Evolutionary conservation across 1,140 invertebrate genomes (phyloP).

Genomic region (Sitodiplosis mosellana): DNA sequence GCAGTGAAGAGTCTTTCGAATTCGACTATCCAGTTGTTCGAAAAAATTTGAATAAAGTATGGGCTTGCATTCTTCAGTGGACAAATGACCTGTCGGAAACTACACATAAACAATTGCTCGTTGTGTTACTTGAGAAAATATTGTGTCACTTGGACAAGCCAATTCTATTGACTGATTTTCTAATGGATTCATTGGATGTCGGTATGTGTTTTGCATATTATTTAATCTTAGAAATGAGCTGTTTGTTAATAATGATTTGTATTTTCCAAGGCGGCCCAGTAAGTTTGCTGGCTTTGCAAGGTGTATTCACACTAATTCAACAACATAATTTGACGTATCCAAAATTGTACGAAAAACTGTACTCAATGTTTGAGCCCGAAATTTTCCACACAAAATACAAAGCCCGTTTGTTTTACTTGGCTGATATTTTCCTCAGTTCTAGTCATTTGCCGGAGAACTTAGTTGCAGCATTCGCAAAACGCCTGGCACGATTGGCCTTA

Average conservation of each 20-base stretch:
- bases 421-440: conserved; percentile 81
- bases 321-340: conserved; percentile 91
- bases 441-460: conserved; percentile 80
- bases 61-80: conserved; percentile 53
- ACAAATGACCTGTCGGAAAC: conserved; percentile 32
- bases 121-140: conserved; percentile 65
- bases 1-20: conserved; percentile 16
- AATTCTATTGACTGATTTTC: conserved; percentile 73
- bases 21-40: conserved; percentile 25
- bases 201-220: conserved; percentile 26
- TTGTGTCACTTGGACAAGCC: conserved; percentile 66
- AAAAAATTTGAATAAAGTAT: conserved; percentile 40
- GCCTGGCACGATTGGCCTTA: conserved; percentile 62
- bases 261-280: conserved; percentile 54
- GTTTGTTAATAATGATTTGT: neutral
- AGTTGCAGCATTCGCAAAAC: conserved; percentile 86
- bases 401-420: conserved; percentile 64
- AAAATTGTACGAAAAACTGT: conserved; percentile 85
- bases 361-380: conserved; percentile 75
- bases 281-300: conserved; percentile 79
- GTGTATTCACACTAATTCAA: conserved; percentile 76
- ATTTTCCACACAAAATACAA: conserved; percentile 84
- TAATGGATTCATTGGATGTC: conserved; percentile 73
- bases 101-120: conserved; percentile 57
- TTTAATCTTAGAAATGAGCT: neutral